phyloP scores from a whole-genome alignment of 2,113 vertebrate species.

The Cromileptes altivelis region DNA sequence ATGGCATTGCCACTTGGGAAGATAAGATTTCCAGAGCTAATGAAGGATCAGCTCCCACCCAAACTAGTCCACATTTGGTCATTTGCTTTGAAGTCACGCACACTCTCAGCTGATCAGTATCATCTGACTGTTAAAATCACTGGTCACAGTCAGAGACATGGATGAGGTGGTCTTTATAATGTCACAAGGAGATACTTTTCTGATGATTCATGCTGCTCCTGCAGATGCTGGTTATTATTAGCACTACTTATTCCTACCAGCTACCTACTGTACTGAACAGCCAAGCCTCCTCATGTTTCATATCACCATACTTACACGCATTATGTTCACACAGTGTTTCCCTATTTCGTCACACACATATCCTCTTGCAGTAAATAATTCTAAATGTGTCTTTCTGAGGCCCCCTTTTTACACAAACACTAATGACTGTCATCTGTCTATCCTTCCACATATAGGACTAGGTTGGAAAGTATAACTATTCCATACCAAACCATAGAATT shows the following conservation, averaged over 20 bases:
- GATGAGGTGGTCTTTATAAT: background rate
- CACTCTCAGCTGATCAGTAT: conserved; percentile 15
- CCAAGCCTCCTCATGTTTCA: conserved; percentile 5
- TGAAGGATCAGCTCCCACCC: background rate
- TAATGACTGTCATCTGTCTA: background rate
- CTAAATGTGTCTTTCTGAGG: background rate
- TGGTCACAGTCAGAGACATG: background rate
- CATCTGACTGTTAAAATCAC: conserved; percentile 25
- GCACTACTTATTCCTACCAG: conserved; percentile 10
- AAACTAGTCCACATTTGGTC: conserved; percentile 4
- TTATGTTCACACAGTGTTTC: conserved; percentile 1
- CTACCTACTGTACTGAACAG: conserved; percentile 16
- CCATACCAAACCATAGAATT: background rate
- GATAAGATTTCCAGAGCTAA: conserved; percentile 11
- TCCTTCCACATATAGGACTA: conserved; percentile 4
- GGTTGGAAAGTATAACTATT: conserved; percentile 4
- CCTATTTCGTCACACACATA: background rate
- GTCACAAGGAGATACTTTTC: conserved; percentile 13
- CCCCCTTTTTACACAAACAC: background rate
- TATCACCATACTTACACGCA: background rate
- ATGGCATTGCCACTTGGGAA: background rate
- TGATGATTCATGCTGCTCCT: conserved; percentile 14
- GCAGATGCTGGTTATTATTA: conserved; percentile 5
- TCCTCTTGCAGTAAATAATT: background rate
- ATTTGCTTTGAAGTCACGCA: background rate